Evolutionary conservation across 2,113 vertebrate species (phyloP).

Genomic region (Actinemys pallida): DNA sequence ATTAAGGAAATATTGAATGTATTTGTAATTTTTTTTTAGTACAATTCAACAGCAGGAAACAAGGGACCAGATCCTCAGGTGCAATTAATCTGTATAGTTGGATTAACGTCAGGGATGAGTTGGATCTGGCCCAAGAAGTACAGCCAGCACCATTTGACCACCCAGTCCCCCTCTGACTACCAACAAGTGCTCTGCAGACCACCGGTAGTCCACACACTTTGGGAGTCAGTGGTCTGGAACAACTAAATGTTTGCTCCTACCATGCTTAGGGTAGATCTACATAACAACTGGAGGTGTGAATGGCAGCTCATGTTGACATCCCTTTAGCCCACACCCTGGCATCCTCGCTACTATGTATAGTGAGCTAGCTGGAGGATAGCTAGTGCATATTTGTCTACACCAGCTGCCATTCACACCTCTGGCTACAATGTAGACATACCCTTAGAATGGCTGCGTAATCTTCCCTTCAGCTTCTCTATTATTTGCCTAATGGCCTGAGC

Average conservation of each 20-base stretch:
- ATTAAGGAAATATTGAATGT: not conserved
- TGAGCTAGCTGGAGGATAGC: too few species aligned
- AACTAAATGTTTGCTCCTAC: too few species aligned
- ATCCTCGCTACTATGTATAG: too few species aligned
- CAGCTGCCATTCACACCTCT: not conserved
- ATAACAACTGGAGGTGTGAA: too few species aligned
- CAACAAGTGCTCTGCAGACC: not conserved
- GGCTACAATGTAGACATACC: not conserved
- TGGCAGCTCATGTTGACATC: too few species aligned
- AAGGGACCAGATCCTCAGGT: not conserved
- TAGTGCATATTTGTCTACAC: not conserved
- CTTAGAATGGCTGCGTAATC: not conserved
- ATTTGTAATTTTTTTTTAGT: not conserved
- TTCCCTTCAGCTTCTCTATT: not conserved
- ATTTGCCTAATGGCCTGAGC: not conserved
- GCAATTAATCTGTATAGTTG: not conserved
- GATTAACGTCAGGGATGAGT: too few species aligned
- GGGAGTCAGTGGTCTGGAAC: too few species aligned
- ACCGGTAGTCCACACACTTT: too few species aligned
- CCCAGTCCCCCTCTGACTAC: not conserved
- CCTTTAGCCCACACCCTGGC: too few species aligned
- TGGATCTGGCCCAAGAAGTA: too few species aligned
- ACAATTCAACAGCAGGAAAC: rapidly evolving
- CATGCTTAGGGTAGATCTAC: too few species aligned
- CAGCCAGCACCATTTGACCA: too few species aligned